Conservation (phyloP, 2,113 vertebrate genomes). For the Sorex araneus region DNA sequence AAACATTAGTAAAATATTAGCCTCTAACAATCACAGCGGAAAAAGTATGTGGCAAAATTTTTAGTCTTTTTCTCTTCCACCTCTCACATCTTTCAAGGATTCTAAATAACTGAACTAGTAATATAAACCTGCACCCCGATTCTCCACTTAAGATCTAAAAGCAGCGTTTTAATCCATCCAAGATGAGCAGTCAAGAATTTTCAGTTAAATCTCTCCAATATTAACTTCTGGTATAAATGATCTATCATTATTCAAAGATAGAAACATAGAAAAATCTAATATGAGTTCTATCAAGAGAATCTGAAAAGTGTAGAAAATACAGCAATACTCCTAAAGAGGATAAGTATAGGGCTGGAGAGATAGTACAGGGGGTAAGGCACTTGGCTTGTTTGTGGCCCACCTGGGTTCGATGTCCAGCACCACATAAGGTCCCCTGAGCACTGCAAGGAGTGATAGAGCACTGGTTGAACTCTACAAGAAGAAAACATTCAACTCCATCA, state of each 20-base stretch:
- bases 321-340: background rate
- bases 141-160: constrained; percentile 26
- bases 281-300: background rate
- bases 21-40: background rate
- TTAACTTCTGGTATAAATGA: constrained; percentile 39
- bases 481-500: no score
- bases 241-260: constrained; percentile 39
- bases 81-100: background rate
- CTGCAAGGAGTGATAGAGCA: no score
- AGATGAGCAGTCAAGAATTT: constrained; percentile 25
- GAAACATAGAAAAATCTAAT: constrained; percentile 53
- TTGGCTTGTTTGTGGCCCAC: no score
- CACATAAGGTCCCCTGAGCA: no score
- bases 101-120: background rate
- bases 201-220: background rate
- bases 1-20: background rate
- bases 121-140: constrained; percentile 26
- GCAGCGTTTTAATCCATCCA: constrained; percentile 41
- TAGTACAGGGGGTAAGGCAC: background rate
- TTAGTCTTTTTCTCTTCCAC: background rate
- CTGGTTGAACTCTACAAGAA: no score
- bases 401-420: no score
- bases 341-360: background rate
- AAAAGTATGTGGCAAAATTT: constrained; percentile 13
- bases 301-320: constrained; percentile 2